These are phyloP conservation scores for Chlorospingus semifuscus DNA, from an alignment of 2,797 vertebrate species.

Conservation along the genomic window DNA sequence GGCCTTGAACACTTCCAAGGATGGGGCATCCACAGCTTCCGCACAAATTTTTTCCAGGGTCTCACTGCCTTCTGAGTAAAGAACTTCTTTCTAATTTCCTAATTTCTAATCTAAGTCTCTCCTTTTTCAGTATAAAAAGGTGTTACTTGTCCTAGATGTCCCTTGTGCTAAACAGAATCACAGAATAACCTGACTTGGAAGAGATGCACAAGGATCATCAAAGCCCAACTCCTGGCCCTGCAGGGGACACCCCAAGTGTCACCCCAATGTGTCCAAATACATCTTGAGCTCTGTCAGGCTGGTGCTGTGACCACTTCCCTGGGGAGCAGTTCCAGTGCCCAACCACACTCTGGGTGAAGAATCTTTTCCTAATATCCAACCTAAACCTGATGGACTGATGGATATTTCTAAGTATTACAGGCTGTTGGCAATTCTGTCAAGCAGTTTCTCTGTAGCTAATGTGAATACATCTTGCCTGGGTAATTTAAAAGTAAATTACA, in stretches of 20 bases:
- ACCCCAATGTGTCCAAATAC: rapidly evolving
- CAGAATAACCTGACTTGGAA: not conserved
- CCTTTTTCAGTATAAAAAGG: not conserved
- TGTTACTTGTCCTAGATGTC: not conserved
- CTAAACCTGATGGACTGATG: not conserved
- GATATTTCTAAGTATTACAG: not conserved
- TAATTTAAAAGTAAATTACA: not conserved
- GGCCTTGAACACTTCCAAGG: not conserved
- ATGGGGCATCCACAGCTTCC: not conserved
- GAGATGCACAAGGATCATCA: not conserved
- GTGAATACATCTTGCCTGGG: not conserved
- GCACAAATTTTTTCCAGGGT: not conserved
- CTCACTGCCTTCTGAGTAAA: not conserved
- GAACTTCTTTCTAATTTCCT: not conserved
- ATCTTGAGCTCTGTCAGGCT: not conserved
- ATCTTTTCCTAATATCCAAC: not conserved
- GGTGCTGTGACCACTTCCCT: not conserved
- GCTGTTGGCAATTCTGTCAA: not conserved
- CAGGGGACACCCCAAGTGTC: too few species aligned
- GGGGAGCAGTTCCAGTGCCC: not conserved
- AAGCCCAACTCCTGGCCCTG: not conserved
- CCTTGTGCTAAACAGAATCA: not conserved
- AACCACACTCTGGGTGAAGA: rapidly evolving
- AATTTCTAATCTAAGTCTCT: not conserved
- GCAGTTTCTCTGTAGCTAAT: not conserved